Base-by-base conservation (phyloP, 2,888 invertebrate genomes). In the Epinotia demarniana region DNA sequence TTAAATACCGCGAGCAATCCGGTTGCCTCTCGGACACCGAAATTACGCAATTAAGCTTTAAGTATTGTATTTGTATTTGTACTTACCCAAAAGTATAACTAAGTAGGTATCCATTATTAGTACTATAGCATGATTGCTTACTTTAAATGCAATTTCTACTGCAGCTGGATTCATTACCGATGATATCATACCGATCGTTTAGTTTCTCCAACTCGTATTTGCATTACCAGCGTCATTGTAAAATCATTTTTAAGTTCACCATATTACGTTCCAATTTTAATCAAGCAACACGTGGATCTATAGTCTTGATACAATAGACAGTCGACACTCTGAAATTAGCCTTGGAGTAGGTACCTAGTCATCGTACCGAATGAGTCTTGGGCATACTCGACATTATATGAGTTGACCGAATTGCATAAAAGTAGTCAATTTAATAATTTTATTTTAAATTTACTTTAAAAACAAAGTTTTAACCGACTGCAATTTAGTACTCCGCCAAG, bases 261-360 rank as follows among this genome's bases (percentile, higher is more conserved):
- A 39, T 9, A 13, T 68, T 68, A 33, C 18, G 68, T 43, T 43
- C 11, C 13, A 5, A 68, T 19, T 43, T 57, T 19, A 13, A 58
- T 57, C 12, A 18, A 57, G n/a, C 55, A 39, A 2, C 8, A 19
- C 18, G 9, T 8, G 43, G 19, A 43, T 68, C 19, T 68, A 57
- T 8, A 18, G 58, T 68, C 57, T 68, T 57, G 8, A 9, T 57
- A 19, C 12, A 19, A 19, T 43, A 13, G 19, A 12, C 13, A 1
- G 33, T 67, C 33, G 43, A 43, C 33, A 67, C 53, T 39, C 43
- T 68, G 68, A 68, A 67, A 68, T 57, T 23, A 68, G 46, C 72
- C 72, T 72, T 72, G 72, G 49, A 72, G 46, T 39, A 53, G 66
- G 46, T 39, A 53, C 46, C 46, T 23, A 23, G 70, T 33, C 57